Base-by-base conservation (phyloP, 2,888 invertebrate species). In the Cosmopolites sordidus region DNA sequence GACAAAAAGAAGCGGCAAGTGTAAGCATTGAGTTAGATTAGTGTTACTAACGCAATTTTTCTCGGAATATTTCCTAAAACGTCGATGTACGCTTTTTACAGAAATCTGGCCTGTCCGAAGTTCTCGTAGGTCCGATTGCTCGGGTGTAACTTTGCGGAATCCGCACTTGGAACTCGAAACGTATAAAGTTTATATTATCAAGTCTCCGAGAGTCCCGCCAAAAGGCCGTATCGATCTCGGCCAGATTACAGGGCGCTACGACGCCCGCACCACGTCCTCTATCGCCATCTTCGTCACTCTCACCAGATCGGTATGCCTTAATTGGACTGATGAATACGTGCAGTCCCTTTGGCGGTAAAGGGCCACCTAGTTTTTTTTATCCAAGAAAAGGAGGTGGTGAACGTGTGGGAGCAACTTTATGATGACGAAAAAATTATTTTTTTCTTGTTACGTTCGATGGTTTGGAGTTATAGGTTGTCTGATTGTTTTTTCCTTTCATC, bases 141-240 rank as follows among this genome's bases (percentile, higher is more conserved):
- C 42, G 42, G 46, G 48, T 51, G 50, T 49, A 52, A 56, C 56
- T 56, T 56, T 56, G 52, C 56, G 49, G 56, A 53, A 45, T 56
- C 43, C 47, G 43, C 46, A 53, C 43, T 52, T 51, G 47, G 43
- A 56, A 49, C 52, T 53, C 52, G 48, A 56, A 56, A 52, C 52
- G 56, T 56, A 56, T 56, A 56, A 56, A 56, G 52, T 56, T 56
- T 53, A 55, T 51, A 55, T 51, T 50, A 56, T 40, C 17, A 40
- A 33, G 33, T 33, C 33, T 33, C 33, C 33, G 33, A 27, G 9
- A 47, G 51, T 55, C 55, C 51, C 55, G 55, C 56, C 56, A 56
- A 56, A 56, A 72, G 72, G 70, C 71, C 70, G 71, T 73, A 73
- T 73, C 71, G 73, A 73, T 73, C 73, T 70, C 65, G 62, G 66